Base-by-base conservation (phyloP, 2,888 invertebrate species). In the Argyra leucocephala region DNA sequence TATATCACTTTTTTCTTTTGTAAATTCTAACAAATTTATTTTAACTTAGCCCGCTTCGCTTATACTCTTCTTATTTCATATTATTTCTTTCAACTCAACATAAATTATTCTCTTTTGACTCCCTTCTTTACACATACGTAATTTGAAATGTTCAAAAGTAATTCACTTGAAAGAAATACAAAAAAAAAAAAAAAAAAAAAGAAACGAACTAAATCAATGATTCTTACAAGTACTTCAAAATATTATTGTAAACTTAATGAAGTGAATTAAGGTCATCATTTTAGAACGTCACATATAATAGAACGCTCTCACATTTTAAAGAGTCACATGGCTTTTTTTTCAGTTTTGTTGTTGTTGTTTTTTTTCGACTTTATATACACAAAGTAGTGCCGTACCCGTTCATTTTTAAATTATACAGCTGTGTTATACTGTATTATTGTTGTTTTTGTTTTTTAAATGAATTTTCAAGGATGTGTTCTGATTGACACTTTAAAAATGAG, bases 401-500 rank as follows among this genome's bases (percentile, higher is more conserved):
- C 31, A 31, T 26, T 6, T 31, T 31, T 31, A 31, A 31, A 18
- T 18, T 18, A n/a, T 5, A 48, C 15, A 48, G 48, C 48, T 15
- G 48, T 48, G 15, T 31, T 31, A 31, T 10, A 31, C n/a, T n/a
- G n/a, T n/a, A n/a, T n/a, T n/a, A n/a, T n/a, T n/a, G n/a, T n/a
- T n/a, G n/a, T n/a, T 31, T 31, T 18, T 48, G 7, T 37, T 37
- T 48, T 48, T 48, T 48, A 48, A 48, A 48, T 48, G 9, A 48
- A 48, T 48, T 48, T 48, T n/a, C 48, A 48, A 48, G 48, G 48
- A 48, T 18, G 48, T 48, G 48, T 48, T 48, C 48, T 48, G 48
- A 48, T 48, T 48, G 48, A 48, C 48, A 48, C 48, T 18, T 48
- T n/a, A n/a, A 48, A 48, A 48, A 48, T 48, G 48, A 48, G 12